Base-by-base conservation (phyloP, 2,888 invertebrate genomes). In the Plebejus argus region DNA sequence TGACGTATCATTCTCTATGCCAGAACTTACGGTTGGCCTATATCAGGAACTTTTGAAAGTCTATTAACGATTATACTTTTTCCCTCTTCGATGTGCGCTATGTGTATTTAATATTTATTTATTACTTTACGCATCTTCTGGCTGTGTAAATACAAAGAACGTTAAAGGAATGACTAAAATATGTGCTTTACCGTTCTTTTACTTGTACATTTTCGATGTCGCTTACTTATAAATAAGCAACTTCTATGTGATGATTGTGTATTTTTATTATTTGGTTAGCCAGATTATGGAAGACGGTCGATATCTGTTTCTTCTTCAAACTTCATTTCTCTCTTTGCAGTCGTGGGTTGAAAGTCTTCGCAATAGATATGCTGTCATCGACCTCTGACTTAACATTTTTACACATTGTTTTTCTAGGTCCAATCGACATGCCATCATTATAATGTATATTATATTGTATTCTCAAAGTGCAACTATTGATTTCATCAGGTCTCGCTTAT, bases 401-500 rank as follows among this genome's bases (percentile, higher is more conserved):
- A 77, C 28, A 61, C 28, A 71, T 53, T 53, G 66, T 66, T 56
- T 61, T 78, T 78, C 39, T 76, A 78, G 78, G 78, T 78, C 66
- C 66, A 15, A 76, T 56, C 56, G 39, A 75, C 76, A 71, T 70
- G 71, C 35, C 76, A 76, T 66, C 28, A 56, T 53, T 70, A 78
- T 66, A 78, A 76, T 79, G 76, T 70, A 33, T 77, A 77, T 66
- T 78, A 79, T 77, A 81, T 70, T 81, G 80, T 82, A 78, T 81
- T 90, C 85, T 91, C 87, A 90, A 90, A 86, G 84, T 88, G 83
- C 89, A 87, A 89, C 87, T 91, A 88, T 94, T 94, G 89, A 92
- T 94, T 92, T 92, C 87, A 92, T 95, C 96, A 98, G 98, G 97
- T 98, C 95, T 98, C 98, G 94, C 96, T 98, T 95, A 98, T 98